Percentiles rank a stretch among this genome's conserved stretches.
These are phyloP conservation scores for Herminia tarsipennalis DNA, from an alignment of 2,888 invertebrate species.

Conservation along the genomic window DNA sequence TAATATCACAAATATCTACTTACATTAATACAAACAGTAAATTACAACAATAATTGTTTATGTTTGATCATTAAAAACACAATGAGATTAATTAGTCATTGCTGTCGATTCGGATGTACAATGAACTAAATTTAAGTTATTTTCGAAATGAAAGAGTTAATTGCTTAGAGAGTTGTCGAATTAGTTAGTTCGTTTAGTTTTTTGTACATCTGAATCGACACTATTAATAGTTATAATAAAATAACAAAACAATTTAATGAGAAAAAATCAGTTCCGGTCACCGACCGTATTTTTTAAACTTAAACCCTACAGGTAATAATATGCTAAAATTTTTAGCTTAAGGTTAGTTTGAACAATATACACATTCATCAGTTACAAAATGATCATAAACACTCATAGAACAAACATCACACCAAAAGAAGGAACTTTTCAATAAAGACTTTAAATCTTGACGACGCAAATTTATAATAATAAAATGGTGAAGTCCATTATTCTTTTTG, in stretches of 20 bases:
- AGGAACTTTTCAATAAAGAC: background rate
- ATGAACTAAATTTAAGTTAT: too few relatives aligned
- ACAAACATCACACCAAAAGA: background rate
- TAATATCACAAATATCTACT: too few relatives aligned
- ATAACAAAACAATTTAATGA: background rate
- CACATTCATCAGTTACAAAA: background rate
- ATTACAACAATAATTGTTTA: too few relatives aligned
- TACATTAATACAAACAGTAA: too few relatives aligned
- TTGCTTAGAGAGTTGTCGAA: too few relatives aligned
- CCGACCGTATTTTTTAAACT: background rate
- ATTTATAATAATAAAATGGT: background rate
- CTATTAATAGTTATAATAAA: too few relatives aligned
- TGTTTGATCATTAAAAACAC: too few relatives aligned
- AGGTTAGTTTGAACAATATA: background rate
- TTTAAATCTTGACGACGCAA: background rate
- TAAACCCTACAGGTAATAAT: background rate
- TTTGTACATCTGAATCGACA: too few relatives aligned
- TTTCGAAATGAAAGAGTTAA: too few relatives aligned
- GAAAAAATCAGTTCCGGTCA: background rate
- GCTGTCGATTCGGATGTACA: too few relatives aligned
- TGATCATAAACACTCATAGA: background rate
- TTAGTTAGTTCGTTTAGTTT: too few relatives aligned
- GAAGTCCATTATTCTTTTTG: background rate
- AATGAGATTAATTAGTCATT: too few relatives aligned
- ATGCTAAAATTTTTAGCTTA: background rate